phyloP scores from a whole-genome alignment of 2,888 invertebrate genomes.

The Arctia plantaginis region DNA sequence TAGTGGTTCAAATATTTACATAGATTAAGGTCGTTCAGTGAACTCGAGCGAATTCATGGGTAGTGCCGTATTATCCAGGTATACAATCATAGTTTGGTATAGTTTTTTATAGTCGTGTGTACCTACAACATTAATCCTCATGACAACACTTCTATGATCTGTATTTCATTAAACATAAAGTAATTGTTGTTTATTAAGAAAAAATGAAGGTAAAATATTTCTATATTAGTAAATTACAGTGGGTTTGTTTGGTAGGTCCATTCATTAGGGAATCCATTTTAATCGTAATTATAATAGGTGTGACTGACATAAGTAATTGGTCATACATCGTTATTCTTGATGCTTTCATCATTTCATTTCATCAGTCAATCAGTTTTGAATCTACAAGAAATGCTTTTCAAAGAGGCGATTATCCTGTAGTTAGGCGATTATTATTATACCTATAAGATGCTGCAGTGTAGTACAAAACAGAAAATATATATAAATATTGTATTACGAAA shows the following conservation, averaged over 20 bases:
- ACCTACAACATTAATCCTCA: neutral
- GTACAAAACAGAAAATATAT: too few relatives aligned
- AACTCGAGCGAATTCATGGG: constrained; percentile 23
- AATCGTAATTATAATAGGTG: neutral
- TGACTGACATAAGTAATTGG: neutral
- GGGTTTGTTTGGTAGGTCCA: too few relatives aligned
- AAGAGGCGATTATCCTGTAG: neutral
- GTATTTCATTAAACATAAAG: neutral
- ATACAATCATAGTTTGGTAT: neutral
- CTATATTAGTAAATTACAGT: neutral
- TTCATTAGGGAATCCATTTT: neutral
- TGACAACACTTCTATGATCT: neutral
- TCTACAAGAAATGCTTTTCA: neutral
- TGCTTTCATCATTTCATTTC: too few relatives aligned
- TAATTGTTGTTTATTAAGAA: neutral
- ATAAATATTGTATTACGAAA: too few relatives aligned
- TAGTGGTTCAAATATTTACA: constrained; percentile 16
- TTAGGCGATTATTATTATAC: too few relatives aligned
- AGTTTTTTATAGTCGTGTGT: neutral
- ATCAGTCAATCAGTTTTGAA: neutral
- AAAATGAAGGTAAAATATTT: neutral
- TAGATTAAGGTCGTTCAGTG: constrained; percentile 37
- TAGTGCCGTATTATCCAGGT: neutral
- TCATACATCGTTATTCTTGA: neutral
- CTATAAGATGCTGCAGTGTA: too few relatives aligned